Evolutionary conservation across 2,888 invertebrate species (phyloP), one percentile per base, ranked within the genome.

Genomic region (Noctua janthina): DNA sequence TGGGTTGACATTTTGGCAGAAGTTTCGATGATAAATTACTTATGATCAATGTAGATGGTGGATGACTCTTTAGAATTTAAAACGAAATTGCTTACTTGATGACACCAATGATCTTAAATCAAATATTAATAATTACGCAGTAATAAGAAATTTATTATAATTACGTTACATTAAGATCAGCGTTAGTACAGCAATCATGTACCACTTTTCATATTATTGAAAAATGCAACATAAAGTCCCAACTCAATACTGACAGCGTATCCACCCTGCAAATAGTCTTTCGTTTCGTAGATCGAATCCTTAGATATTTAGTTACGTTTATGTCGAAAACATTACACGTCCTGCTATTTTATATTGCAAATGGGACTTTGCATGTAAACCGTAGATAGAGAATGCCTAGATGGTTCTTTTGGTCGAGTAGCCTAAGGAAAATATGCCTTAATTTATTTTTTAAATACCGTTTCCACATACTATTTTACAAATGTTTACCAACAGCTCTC

Each of bases 251-350:
- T 1, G n/a, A 39, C 2, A 59, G 15, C 54, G 20, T 89, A 78
- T 76, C 10, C 81, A 87, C 87, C 79, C 82, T 85, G 88, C 80
- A 72, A 70, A 81, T 83, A 79, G 75, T 77, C 77, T 81, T 83
- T 79, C 77, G 69, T 83, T 77, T 67, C 79, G 88, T 77, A 90
- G 85, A 92, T 93, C 88, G 92, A 92, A 93, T 90, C 83, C 85
- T 90, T 81, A 89, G 89, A 91, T 90, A 90, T 90, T 90, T 93
- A 91, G 90, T 87, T 87, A 89, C 80, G 78, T 88, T 89, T 85
- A 87, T 78, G 87, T 88, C 81, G 43, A 85, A 84, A 79, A 85
- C 87, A 88, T 87, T 89, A 87, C 88, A 87, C 84, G 87, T 81
- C 76, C 70, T 78, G 76, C 87, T 90, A 90, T 90, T 90, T 91